A percentile compares a stretch with the other conserved stretches of the same genome.
Conservation (phyloP, 2,888 invertebrate genomes). For the Andrena haemorrhoa region DNA sequence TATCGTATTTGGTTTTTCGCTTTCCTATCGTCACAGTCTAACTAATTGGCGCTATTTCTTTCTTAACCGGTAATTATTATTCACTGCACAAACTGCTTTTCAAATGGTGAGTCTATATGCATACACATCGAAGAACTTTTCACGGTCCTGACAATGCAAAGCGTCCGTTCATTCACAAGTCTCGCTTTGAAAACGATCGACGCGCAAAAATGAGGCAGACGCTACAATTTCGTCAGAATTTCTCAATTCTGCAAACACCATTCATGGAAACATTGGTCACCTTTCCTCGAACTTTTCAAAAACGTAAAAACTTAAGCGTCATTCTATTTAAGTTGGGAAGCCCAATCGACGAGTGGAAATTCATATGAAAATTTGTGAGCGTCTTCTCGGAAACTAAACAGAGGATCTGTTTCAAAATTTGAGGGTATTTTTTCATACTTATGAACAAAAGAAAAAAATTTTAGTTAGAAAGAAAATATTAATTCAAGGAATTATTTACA, state of each 20-base stretch:
- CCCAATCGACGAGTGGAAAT: too few species aligned
- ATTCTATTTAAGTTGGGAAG: too few species aligned
- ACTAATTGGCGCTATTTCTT: constrained; percentile 13
- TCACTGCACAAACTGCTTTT: constrained; percentile 18
- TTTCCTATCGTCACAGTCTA: neutral
- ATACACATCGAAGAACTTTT: constrained; percentile 12
- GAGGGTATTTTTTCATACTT: too few species aligned
- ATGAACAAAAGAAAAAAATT: too few species aligned
- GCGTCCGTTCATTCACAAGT: neutral
- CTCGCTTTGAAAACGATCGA: neutral
- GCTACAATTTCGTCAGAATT: too few species aligned
- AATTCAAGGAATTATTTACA: too few species aligned
- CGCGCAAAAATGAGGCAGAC: neutral
- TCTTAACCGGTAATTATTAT: constrained; percentile 30
- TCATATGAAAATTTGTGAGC: too few species aligned
- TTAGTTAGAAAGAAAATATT: too few species aligned
- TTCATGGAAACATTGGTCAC: neutral
- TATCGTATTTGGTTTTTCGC: constrained; percentile 14
- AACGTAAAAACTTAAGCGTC: too few species aligned
- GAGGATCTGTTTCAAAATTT: too few species aligned
- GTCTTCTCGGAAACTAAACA: too few species aligned
- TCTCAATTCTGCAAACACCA: neutral
- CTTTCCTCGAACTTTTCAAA: neutral
- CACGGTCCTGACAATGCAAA: neutral
- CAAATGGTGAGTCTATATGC: neutral